Base-by-base conservation (phyloP, 1,140 invertebrate species). In the Yoshiicerus persimilis region DNA sequence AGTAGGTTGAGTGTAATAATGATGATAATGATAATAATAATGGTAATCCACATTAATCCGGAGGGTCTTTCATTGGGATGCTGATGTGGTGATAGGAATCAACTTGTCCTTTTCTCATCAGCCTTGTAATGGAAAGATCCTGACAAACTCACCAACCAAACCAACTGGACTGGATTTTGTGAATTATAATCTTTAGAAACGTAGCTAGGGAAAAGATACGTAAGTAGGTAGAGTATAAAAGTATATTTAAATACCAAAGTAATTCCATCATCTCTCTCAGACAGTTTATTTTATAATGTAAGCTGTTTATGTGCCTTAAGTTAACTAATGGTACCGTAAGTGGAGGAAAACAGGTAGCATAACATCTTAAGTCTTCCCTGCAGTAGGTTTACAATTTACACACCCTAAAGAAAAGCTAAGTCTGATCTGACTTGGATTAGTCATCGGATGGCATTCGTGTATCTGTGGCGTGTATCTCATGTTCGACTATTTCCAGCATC, bases 21-120 rank as follows among this genome's bases (percentile, higher is more conserved):
- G 25, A 84, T 47, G 83, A 84, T 84, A 84, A 41, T 30, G 23
- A 47, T 84, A 56, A 84, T 84, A 41, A 47, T 80, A 80, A 84
- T 84, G 83, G 6, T 84, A 56, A 84, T 34, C 41, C 83, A 84
- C 39, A 11, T 2, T 41, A 27, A n/a, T 84, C 83, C 83, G 83
- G 83, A 84, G 83, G 83, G 83, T 84, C 83, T 84, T 84, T 5
- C 23, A 84, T 27, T 84, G 83, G 66, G 87, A 87, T 87, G 87
- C 64, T 87, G 87, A 87, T 87, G 87, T 87, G 87, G 77, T 87
- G 87, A 87, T 87, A 80, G 87, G 87, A 87, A 87, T 87, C 87
- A 87, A 87, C 87, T 87, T 87, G 87, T 87, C 87, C 70, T 36
- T 87, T 87, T 84, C 87, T 87, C 87, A 87, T 87, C 87, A 87